Evolutionary conservation across 1,140 invertebrate genomes (phyloP).

Genomic region (Kradibia gibbosae): DNA sequence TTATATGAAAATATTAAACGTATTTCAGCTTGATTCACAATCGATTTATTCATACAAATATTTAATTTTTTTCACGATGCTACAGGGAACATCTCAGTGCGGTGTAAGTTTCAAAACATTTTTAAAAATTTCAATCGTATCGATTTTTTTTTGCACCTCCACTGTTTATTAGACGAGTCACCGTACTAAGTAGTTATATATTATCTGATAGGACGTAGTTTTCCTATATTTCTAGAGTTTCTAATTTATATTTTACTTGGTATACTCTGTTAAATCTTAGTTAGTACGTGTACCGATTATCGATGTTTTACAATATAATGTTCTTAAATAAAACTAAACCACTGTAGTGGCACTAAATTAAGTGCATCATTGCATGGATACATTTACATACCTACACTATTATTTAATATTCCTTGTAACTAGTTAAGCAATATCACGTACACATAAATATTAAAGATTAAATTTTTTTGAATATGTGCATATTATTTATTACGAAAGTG

Average conservation of each 20-base stretch:
- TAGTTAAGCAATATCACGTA: no score
- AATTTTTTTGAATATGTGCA: no score
- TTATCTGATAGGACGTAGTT: not conserved
- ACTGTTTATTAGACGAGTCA: constrained; percentile 27
- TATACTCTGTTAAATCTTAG: not conserved
- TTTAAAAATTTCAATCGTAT: constrained; percentile 27
- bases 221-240: not conserved
- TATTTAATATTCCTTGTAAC: no score
- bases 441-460: no score
- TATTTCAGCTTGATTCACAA: not conserved
- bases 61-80: constrained; percentile 65
- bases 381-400: no score
- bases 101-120: constrained; percentile 80
- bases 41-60: constrained; percentile 18
- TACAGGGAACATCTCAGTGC: constrained; percentile 91
- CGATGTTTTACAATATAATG: not conserved
- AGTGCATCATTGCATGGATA: not conserved
- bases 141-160: not conserved
- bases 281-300: not conserved
- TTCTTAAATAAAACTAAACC: not conserved
- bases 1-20: not conserved
- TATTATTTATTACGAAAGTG: no score
- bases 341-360: not conserved
- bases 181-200: constrained; percentile 2
- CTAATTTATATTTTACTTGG: not conserved